Evolutionary conservation across 2,113 vertebrate genomes (phyloP).

Genomic region (Sinocyclocheilus anophthalmus): DNA sequence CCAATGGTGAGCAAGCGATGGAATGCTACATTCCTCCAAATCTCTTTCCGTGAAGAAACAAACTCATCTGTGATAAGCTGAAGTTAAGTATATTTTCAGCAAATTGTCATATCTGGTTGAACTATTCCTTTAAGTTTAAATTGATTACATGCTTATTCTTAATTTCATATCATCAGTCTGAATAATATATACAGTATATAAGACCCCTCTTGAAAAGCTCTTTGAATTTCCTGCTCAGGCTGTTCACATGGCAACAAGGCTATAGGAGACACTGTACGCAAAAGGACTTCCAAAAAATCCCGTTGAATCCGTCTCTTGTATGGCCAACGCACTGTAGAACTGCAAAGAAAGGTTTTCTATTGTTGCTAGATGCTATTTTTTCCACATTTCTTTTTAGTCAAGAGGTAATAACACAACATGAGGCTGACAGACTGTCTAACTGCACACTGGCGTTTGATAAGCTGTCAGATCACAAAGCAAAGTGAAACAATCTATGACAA

Average conservation of each 20-base stretch:
- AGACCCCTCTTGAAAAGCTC: background rate
- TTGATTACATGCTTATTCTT: background rate
- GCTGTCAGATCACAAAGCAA: constrained; percentile 54
- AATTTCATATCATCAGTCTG: background rate
- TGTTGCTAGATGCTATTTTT: constrained; percentile 49
- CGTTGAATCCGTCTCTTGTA: constrained; percentile 22
- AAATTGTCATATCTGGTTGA: too few relatives aligned
- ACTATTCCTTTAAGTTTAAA: background rate
- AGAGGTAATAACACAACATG: constrained; percentile 45
- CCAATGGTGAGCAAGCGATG: too few relatives aligned
- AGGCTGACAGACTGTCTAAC: constrained; percentile 45
- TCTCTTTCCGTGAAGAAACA: too few relatives aligned
- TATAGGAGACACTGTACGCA: constrained; percentile 44
- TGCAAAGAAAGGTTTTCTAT: constrained; percentile 22
- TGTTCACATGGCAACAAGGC: constrained; percentile 54
- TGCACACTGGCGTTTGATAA: constrained; percentile 46
- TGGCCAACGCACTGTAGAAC: constrained; percentile 3
- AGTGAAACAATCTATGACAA: constrained; percentile 48
- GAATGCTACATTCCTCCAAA: too few relatives aligned
- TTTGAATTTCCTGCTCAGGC: background rate
- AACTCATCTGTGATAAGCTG: too few relatives aligned
- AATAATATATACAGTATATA: background rate
- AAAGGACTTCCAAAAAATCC: constrained; percentile 35
- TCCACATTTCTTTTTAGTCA: constrained; percentile 38
- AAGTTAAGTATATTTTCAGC: too few relatives aligned